Evolutionary conservation across 2,113 vertebrate species (phyloP), one percentile per base, ranked within the genome.

Genomic region (Myotis lucifugus): DNA sequence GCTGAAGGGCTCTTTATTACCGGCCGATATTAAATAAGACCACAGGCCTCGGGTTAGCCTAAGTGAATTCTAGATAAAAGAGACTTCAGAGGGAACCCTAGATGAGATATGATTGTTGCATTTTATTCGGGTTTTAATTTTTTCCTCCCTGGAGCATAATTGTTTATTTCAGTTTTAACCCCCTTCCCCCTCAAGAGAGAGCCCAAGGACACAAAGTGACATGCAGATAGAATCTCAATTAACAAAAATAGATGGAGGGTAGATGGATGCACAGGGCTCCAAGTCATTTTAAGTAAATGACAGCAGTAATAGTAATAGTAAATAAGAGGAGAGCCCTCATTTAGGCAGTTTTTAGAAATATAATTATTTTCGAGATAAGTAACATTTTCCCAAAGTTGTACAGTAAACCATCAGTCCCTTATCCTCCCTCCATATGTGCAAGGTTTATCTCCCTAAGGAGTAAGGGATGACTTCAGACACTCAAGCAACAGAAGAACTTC

Each of bases 1-100:
- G 98, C 98, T 99, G 98, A 98, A 99, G 99, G 99, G 99, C 99
- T 99, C 99, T 99, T 99, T 99, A 99, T 99, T 99, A 99, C 98
- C 86, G 87, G 95, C 98, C 98, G 97, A 97, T 98, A 98, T 98
- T 99, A 99, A 99, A 99, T 98, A 99, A 99, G 99, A 99, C 98
- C 98, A 98, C 93, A 97, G 97, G 98, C 97, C 98, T 97, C 70
- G 81, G 90, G 97, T 98, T 98, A 98, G 97, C 98, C 97, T 97
- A 97, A 98, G 96, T 96, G 97, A 97, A 98, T 97, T 96, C 97
- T 91, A 98, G 97, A 98, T 97, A 97, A 97, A 98, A 98, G 98
- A 98, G 97, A 91, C 78, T 95, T 91, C 90, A 37, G 73, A 95
- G 56, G 85, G 79, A 92, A 97, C 95, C 96, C 93, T 95, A 97